Evolutionary conservation across 2,888 invertebrate genomes (phyloP).

Genomic region (Sinelater perroti): DNA sequence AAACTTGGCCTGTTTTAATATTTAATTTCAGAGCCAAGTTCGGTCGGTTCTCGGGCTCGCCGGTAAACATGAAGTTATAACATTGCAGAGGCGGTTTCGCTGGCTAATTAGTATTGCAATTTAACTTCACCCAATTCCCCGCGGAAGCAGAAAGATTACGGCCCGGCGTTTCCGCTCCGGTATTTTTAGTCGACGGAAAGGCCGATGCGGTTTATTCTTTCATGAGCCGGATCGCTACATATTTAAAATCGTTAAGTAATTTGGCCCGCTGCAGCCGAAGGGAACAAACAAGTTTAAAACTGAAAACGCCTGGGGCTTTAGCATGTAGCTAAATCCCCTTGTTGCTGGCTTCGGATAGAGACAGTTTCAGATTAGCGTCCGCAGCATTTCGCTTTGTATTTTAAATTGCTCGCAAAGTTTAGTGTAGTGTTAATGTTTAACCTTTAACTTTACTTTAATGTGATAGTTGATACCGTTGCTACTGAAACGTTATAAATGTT

Average conservation of each 20-base stretch:
- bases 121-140: constrained; percentile 4
- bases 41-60: constrained; percentile 23
- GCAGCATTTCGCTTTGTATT: constrained; percentile 7
- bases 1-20: constrained; percentile 21
- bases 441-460: too few relatives aligned
- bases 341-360: background rate
- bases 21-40: constrained; percentile 26
- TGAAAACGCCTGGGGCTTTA: background rate
- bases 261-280: background rate
- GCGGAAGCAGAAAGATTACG: background rate
- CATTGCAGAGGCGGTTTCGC: constrained; percentile 12
- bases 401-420: constrained; percentile 2
- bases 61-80: constrained; percentile 26
- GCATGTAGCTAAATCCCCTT: background rate
- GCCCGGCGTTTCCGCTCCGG: background rate
- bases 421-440: too few relatives aligned
- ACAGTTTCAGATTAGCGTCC: background rate
- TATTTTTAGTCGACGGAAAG: background rate
- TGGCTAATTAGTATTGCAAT: constrained; percentile 17
- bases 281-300: background rate
- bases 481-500: too few relatives aligned
- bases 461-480: too few relatives aligned
- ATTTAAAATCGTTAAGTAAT: background rate
- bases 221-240: too few relatives aligned
- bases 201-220: too few relatives aligned